Percentiles rank a stretch among this genome's conserved stretches.
Conservation (phyloP, 2,888 invertebrate genomes). For the Chymomyza amoena region DNA sequence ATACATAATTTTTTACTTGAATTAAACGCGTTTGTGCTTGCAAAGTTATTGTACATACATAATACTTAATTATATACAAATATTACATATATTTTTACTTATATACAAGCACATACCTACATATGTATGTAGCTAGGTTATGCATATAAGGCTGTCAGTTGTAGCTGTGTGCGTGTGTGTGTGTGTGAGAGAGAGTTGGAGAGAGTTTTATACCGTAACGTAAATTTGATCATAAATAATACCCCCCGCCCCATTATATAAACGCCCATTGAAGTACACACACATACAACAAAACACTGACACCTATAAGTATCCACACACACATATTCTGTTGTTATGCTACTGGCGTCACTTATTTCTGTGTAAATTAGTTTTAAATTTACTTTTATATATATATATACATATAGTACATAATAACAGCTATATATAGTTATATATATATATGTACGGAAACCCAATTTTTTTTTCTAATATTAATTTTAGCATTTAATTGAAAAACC, state of each 20-base stretch:
- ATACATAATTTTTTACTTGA: background rate
- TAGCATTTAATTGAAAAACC: conserved; percentile 55
- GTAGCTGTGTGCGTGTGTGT: conserved; percentile 1
- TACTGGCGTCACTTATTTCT: conserved; percentile 37
- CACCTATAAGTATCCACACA: background rate
- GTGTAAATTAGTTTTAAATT: conserved; percentile 46
- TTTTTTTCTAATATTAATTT: conserved; percentile 52
- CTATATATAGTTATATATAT: background rate
- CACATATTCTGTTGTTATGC: conserved; percentile 33
- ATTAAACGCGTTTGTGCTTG: background rate
- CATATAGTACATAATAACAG: conserved; percentile 1
- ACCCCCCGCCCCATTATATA: background rate
- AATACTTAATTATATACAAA: background rate
- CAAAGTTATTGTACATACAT: conserved; percentile 4
- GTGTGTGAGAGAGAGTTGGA: conserved; percentile 1
- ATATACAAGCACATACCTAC: conserved; percentile 9
- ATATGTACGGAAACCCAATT: conserved; percentile 17
- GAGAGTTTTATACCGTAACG: background rate
- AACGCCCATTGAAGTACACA: background rate
- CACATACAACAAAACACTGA: background rate
- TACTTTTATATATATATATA: conserved; percentile 14
- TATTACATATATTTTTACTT: background rate
- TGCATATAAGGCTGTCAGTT: conserved; percentile 19
- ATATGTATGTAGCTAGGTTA: conserved; percentile 12
- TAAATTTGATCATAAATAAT: background rate